These are phyloP conservation scores for Copidosoma aretas DNA, from an alignment of 2,888 invertebrate species.

Conservation along the genomic window DNA sequence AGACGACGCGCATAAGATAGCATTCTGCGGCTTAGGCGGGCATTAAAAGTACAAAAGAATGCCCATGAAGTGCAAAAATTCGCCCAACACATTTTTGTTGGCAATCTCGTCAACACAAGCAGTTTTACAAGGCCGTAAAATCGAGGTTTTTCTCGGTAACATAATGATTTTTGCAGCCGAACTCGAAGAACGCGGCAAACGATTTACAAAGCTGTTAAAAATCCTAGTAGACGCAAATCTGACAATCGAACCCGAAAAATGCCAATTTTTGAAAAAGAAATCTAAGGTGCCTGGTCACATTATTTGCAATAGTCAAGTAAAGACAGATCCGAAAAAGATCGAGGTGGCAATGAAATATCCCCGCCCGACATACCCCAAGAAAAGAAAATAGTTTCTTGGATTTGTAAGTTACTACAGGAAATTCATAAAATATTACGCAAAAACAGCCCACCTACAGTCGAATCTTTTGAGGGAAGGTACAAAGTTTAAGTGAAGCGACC, in stretches of 20 bases:
- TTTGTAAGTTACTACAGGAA: slow-evolving; percentile 16
- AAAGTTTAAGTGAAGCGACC: too few relatives aligned
- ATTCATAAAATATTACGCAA: not conserved
- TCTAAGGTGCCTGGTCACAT: slow-evolving; percentile 19
- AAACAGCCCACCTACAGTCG: not conserved
- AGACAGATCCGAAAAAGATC: slow-evolving; percentile 28
- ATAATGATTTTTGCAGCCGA: slow-evolving; percentile 46
- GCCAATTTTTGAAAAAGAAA: slow-evolving; percentile 19
- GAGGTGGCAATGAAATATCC: slow-evolving; percentile 25
- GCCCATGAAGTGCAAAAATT: slow-evolving; percentile 45
- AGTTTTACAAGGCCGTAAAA: slow-evolving; percentile 40
- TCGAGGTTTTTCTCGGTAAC: slow-evolving; percentile 47
- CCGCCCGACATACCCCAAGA: slow-evolving; percentile 5
- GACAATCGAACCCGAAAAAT: slow-evolving; percentile 49
- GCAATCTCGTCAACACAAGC: slow-evolving; percentile 42
- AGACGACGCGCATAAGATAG: slow-evolving; percentile 36
- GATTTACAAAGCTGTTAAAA: slow-evolving; percentile 42
- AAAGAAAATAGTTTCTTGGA: slow-evolving; percentile 16
- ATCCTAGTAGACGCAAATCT: slow-evolving; percentile 42
- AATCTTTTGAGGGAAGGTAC: too few relatives aligned
- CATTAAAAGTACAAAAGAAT: slow-evolving; percentile 49
- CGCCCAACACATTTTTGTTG: slow-evolving; percentile 42
- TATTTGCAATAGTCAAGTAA: slow-evolving; percentile 19
- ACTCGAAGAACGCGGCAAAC: slow-evolving; percentile 44
- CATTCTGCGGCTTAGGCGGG: slow-evolving; percentile 46